A percentile compares a stretch with the other conserved stretches of the same genome.
Conservation (phyloP, 2,113 vertebrate species). For the Sceloporus tristichus region DNA sequence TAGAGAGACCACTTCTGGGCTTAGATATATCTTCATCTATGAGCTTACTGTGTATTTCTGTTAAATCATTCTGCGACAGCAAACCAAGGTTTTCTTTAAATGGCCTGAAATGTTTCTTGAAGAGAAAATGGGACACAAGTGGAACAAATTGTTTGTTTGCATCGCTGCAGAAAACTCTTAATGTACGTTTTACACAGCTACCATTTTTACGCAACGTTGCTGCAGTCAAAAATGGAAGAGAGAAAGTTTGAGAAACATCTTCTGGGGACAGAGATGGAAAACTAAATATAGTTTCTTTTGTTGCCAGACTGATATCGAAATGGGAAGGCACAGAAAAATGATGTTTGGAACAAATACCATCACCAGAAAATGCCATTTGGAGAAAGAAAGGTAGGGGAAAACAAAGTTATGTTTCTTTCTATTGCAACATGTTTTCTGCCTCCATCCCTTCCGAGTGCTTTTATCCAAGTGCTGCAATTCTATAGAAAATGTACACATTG, state of each 20-base stretch:
- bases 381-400: constrained; percentile 6
- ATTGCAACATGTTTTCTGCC: constrained; percentile 40
- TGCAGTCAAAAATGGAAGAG: neutral
- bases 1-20: too few relatives aligned
- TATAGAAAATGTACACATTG: constrained; percentile 8
- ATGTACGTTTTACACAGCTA: neutral
- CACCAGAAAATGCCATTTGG: neutral
- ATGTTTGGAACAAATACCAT: neutral
- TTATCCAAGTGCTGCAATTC: neutral
- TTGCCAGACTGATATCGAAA: neutral
- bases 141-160: too few relatives aligned
- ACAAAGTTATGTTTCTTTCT: neutral
- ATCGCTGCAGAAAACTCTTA: neutral
- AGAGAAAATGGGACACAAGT: too few relatives aligned
- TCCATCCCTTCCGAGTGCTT: too few relatives aligned
- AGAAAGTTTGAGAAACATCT: neutral
- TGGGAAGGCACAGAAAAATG: neutral
- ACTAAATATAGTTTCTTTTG: neutral
- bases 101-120: too few relatives aligned
- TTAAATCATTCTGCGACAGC: neutral
- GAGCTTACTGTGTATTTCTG: neutral
- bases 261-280: constrained; percentile 52
- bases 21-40: too few relatives aligned
- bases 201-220: neutral
- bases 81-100: too few relatives aligned